Evolutionary conservation across 2,113 vertebrate species (phyloP).

Genomic region (Eidolon helvum): DNA sequence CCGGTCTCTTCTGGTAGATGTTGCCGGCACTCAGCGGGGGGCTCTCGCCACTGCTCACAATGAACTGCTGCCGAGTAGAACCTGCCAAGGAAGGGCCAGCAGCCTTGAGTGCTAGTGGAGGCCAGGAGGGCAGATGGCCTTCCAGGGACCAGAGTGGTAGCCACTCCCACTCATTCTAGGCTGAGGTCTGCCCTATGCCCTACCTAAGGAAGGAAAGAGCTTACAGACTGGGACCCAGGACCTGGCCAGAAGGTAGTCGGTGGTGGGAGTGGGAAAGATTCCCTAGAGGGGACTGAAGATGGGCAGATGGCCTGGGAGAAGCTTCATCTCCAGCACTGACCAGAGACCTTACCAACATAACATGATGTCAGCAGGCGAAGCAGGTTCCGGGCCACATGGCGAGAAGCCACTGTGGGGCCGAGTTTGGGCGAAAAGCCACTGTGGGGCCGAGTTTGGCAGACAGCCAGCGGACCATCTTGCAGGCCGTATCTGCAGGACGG

Average conservation of each 20-base stretch:
- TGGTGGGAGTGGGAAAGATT: not conserved
- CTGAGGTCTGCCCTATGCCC: not conserved
- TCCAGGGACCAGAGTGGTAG: not conserved
- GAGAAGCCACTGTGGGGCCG: conserved; percentile 94
- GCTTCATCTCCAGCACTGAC: not conserved
- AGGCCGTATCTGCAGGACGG: conserved; percentile 92
- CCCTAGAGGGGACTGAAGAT: not conserved
- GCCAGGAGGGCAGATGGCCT: not conserved
- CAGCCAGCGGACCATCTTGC: conserved; percentile 97
- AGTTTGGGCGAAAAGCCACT: conserved; percentile 95
- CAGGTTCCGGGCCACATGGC: conserved; percentile 94
- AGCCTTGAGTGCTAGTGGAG: not conserved
- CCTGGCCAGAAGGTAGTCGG: not conserved
- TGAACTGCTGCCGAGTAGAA: conserved; percentile 93
- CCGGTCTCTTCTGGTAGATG: conserved; percentile 92
- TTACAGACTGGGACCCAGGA: not conserved
- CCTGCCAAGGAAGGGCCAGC: conserved; percentile 80
- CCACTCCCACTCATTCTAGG: not conserved
- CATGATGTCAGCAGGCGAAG: conserved; percentile 96
- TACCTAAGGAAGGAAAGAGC: not conserved
- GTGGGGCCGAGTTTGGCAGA: conserved; percentile 96
- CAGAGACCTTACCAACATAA: conserved; percentile 89
- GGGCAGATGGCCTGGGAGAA: not conserved
- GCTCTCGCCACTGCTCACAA: conserved; percentile 83
- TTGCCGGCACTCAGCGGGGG: conserved; percentile 86